Base-by-base conservation (phyloP, 2,113 vertebrate species). In the Sporophila hypoxantha region DNA sequence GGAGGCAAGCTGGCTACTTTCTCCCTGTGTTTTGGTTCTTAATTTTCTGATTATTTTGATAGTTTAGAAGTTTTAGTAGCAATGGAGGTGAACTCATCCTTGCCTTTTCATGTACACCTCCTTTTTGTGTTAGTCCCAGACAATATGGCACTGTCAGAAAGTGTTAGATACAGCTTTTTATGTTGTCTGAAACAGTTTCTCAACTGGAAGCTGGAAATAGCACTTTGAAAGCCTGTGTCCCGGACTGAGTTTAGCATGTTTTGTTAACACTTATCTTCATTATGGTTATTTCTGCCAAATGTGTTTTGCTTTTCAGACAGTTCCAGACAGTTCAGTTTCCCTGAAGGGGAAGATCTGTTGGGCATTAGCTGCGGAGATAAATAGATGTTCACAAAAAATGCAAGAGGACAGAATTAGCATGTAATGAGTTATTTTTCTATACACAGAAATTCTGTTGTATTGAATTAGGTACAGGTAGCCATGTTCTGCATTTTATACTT, bases 81-180 rank as follows among this genome's bases (percentile, higher is more conserved):
- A 74, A n/a, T 22, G 30, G 70, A 87, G 52, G 91, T 85, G 69
- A 93, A 94, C 61, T 75, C 65, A 91, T 87, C 56, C 60, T 87
- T 89, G 61, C 52, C 26, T 92, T 86, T 92, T 76, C 36, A 25
- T 36, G 41, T 61, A 64, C 65, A 82, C 47, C 79, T 92, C 41
- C 52, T 76, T 82, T 93, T 80, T 71, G 47, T 80, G 68, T 67
- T 74, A 82, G 57, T 89, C 85, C 65, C 76, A 87, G 76, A 61
- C 92, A 95, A 94, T 91, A 94, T 91, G 91, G 89, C 73, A 71
- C 89, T 92, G 91, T 93, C 93, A 90, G 73, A 85, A 92, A 85
- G 36, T 68, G 68, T 94, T 95, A 94, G 93, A 67, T 92, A 36
- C 69, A 83, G 82, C 49, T 94, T 94, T 94, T 94, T 77, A 67